phyloP scores from a whole-genome alignment of 2,888 invertebrate species.

The Melinopterus prodromus region DNA sequence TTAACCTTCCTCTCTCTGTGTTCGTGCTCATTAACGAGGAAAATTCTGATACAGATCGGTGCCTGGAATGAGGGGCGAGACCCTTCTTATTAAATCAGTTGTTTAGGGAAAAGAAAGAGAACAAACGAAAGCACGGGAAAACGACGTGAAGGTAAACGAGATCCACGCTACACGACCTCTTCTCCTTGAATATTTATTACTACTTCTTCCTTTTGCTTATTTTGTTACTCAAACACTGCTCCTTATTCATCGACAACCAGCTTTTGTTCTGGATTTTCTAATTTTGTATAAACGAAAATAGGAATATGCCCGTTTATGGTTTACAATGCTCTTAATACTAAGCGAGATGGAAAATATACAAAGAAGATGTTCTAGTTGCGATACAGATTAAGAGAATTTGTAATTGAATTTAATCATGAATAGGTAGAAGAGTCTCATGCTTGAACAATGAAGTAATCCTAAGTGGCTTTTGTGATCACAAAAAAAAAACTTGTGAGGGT shows the following conservation, averaged over 20 bases:
- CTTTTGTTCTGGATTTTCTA: no score
- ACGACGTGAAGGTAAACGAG: background rate
- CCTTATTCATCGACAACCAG: no score
- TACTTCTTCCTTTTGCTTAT: conserved; percentile 17
- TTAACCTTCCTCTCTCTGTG: background rate
- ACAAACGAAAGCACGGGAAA: background rate
- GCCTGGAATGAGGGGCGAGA: background rate
- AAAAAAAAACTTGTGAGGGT: no score
- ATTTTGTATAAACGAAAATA: no score
- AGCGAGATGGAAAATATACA: no score
- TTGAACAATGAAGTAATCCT: no score
- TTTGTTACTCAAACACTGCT: conserved; percentile 19
- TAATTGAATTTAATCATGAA: no score
- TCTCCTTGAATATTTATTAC: background rate
- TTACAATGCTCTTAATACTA: background rate
- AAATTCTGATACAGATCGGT: background rate
- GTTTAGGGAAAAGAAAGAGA: background rate
- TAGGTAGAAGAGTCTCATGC: no score
- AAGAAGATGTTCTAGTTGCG: no score
- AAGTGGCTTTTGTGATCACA: no score
- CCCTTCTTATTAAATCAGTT: conserved; percentile 4
- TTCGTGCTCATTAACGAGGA: background rate
- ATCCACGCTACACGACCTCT: background rate
- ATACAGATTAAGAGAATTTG: no score
- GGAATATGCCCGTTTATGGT: no score